These are phyloP conservation scores for Amitus sp. DNA, from an alignment of 2,888 invertebrate genomes.

Conservation along the genomic window DNA sequence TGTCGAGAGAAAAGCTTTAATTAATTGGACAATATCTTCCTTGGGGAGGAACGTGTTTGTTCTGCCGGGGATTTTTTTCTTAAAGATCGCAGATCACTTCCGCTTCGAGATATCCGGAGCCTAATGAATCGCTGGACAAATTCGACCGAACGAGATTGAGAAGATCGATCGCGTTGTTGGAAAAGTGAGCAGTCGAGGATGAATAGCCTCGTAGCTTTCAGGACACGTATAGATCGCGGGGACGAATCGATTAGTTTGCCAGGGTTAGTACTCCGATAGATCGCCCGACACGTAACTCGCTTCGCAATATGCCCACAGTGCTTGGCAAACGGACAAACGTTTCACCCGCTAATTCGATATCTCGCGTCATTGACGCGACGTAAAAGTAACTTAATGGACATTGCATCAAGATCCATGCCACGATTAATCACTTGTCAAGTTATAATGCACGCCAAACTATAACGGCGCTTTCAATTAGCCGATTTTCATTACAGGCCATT, in stretches of 20 bases:
- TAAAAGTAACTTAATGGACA: constrained; percentile 7
- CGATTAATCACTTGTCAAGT: too few species aligned
- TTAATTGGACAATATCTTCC: not conserved
- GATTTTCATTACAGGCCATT: too few species aligned
- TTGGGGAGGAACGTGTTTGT: too few species aligned
- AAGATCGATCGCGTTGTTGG: too few species aligned
- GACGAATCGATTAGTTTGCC: constrained; percentile 13
- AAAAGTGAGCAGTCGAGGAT: too few species aligned
- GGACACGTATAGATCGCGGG: not conserved
- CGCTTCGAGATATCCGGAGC: not conserved
- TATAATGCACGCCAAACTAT: too few species aligned
- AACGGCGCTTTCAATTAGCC: too few species aligned
- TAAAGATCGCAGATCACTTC: too few species aligned
- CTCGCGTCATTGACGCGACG: constrained; percentile 8
- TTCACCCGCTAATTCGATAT: constrained; percentile 16
- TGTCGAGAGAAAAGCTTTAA: not conserved
- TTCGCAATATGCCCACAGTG: constrained; percentile 12
- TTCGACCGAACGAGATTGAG: too few species aligned
- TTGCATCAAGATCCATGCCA: not conserved
- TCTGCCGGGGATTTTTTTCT: too few species aligned
- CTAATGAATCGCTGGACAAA: too few species aligned
- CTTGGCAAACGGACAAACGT: constrained; percentile 16
- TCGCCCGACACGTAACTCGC: constrained; percentile 12
- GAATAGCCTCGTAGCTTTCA: too few species aligned
- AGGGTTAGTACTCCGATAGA: constrained; percentile 9